Percentiles rank a stretch among this genome's conserved stretches.
Evolutionary conservation across 2,888 invertebrate genomes (phyloP).

Genomic region (Laspeyria flexula): DNA sequence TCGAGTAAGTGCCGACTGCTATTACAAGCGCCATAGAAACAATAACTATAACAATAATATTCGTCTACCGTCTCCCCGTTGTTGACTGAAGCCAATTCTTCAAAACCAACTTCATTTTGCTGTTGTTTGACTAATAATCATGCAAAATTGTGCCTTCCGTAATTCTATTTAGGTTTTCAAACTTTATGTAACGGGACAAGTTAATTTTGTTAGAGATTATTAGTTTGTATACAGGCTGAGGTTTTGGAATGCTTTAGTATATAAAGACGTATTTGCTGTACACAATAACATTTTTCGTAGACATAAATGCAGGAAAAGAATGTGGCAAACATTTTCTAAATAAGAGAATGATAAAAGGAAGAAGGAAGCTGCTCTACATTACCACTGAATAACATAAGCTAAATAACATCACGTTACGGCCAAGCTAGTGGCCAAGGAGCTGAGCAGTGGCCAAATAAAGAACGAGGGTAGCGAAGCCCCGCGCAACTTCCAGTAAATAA

Average conservation of each 20-base stretch:
- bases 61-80: constrained; percentile 66
- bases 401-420: no score
- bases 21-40: constrained; percentile 63
- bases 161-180: accelerated
- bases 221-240: constrained; percentile 36
- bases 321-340: no score
- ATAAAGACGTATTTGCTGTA: constrained; percentile 28
- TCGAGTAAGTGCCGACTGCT: constrained; percentile 68
- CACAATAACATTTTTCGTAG: constrained; percentile 5
- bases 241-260: constrained; percentile 41
- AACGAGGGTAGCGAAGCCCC: no score
- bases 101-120: constrained; percentile 24
- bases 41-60: constrained; percentile 79
- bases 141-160: constrained; percentile 8
- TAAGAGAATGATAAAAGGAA: no score
- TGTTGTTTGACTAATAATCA: neutral
- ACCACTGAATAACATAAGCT: no score
- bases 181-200: neutral
- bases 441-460: no score
- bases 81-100: constrained; percentile 61
- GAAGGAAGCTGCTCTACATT: no score
- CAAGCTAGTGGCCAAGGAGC: no score
- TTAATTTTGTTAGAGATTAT: constrained; percentile 38
- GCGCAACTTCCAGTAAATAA: no score
- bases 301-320: constrained; percentile 6